A percentile compares a stretch with the other conserved stretches of the same genome.
Evolutionary conservation across 2,888 invertebrate species (phyloP).

Genomic region (Dilophus febrilis): DNA sequence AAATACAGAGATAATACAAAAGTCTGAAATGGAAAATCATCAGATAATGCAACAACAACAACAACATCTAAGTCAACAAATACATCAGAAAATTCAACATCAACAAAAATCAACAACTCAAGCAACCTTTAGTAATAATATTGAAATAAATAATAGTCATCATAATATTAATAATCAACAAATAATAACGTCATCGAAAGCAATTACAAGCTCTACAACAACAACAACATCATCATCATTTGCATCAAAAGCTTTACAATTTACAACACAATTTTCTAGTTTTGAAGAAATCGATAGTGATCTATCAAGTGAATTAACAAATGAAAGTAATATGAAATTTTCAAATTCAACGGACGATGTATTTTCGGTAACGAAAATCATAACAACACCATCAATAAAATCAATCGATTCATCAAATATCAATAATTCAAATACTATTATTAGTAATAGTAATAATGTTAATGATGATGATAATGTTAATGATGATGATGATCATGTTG

Average conservation of each 20-base stretch:
- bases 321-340: neutral
- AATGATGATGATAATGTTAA: neutral
- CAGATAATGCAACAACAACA: neutral
- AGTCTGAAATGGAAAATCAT: neutral
- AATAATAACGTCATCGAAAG: too few species aligned
- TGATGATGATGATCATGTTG: neutral
- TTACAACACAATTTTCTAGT: too few species aligned
- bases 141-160: too few species aligned
- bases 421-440: neutral
- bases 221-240: neutral
- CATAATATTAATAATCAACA: too few species aligned
- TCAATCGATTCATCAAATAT: neutral
- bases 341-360: neutral
- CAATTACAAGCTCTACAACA: too few species aligned
- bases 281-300: neutral
- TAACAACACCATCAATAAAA: neutral
- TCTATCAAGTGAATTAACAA: neutral
- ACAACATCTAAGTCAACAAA: constrained; percentile 1
- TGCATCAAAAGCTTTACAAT: neutral
- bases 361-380: neutral
- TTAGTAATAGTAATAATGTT: constrained; percentile 1
- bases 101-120: neutral
- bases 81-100: neutral
- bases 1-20: neutral
- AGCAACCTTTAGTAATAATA: neutral